Percentiles rank a stretch among this genome's conserved stretches.
Conservation (phyloP, 1,140 invertebrate genomes). For the Chionoecetes opilio region DNA sequence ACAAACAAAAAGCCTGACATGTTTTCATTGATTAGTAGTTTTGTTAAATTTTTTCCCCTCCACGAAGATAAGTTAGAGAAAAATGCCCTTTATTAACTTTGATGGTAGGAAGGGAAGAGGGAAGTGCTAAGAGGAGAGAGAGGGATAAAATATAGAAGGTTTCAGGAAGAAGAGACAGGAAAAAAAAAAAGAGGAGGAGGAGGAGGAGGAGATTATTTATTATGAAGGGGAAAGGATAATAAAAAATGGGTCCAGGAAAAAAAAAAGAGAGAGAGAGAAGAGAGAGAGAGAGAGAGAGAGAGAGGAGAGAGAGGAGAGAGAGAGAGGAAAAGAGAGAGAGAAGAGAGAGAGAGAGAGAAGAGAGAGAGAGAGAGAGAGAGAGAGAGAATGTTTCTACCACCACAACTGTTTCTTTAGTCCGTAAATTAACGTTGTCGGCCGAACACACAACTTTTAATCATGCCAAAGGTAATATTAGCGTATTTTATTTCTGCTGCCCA, state of each 20-base stretch:
- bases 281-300: background rate
- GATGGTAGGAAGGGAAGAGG: background rate
- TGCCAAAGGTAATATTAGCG: too few species aligned
- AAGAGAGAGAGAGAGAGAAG: background rate
- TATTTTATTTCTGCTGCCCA: too few species aligned
- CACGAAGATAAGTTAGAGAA: too few species aligned
- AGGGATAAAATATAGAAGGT: background rate
- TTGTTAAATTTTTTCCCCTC: too few species aligned
- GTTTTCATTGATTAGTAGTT: too few species aligned
- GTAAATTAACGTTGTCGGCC: too few species aligned
- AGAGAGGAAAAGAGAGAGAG: background rate
- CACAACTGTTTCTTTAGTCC: too few species aligned
- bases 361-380: background rate
- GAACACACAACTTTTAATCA: too few species aligned
- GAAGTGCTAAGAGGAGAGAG: background rate
- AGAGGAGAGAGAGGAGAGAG: background rate
- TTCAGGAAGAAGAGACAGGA: background rate
- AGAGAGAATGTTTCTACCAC: background rate
- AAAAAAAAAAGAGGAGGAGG: background rate
- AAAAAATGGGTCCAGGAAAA: background rate
- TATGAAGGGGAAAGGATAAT: background rate
- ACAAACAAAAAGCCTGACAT: too few species aligned
- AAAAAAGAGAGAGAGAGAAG: background rate
- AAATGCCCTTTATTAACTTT: too few species aligned
- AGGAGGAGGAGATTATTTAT: conserved; percentile 3